Conservation (phyloP, 92 coral and sea anemone genomes). For the Porites evermanni region DNA sequence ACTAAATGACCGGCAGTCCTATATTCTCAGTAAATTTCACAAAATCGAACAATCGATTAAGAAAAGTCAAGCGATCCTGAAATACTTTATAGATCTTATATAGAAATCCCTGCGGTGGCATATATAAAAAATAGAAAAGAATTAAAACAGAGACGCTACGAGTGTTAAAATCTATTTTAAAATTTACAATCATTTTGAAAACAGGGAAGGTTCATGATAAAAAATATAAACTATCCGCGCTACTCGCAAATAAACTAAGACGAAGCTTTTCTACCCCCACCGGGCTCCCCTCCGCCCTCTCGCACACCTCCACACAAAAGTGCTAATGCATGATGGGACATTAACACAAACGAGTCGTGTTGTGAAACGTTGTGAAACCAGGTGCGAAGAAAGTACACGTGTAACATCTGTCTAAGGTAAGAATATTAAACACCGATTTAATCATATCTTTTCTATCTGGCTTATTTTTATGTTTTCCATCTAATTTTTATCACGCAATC, state of each 20-base stretch:
- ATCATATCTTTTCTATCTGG: not conserved
- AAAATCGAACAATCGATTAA: fast-evolving
- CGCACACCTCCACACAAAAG: constrained; percentile 12
- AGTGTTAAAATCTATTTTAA: no score
- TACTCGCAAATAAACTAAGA: no score
- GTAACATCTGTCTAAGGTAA: constrained; percentile 11
- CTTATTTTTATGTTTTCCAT: not conserved
- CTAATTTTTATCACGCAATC: not conserved
- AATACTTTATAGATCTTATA: fast-evolving
- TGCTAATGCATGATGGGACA: constrained; percentile 24
- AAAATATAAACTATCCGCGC: no score
- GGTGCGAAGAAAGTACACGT: constrained; percentile 17
- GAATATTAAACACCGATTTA: not conserved
- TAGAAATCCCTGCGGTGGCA: no score
- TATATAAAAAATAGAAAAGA: no score
- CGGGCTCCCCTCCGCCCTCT: constrained; percentile 6
- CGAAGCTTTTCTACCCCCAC: not conserved
- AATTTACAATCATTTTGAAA: no score
- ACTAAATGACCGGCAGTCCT: no score
- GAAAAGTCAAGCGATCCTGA: fast-evolving
- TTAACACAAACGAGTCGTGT: not conserved
- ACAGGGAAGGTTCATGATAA: no score
- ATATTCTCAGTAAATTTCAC: no score
- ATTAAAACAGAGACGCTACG: no score
- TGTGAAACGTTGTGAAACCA: not conserved